A percentile compares a stretch with the other conserved stretches of the same genome.
Evolutionary conservation across 2,113 vertebrate genomes (phyloP).

Genomic region (Anas platyrhynchos): DNA sequence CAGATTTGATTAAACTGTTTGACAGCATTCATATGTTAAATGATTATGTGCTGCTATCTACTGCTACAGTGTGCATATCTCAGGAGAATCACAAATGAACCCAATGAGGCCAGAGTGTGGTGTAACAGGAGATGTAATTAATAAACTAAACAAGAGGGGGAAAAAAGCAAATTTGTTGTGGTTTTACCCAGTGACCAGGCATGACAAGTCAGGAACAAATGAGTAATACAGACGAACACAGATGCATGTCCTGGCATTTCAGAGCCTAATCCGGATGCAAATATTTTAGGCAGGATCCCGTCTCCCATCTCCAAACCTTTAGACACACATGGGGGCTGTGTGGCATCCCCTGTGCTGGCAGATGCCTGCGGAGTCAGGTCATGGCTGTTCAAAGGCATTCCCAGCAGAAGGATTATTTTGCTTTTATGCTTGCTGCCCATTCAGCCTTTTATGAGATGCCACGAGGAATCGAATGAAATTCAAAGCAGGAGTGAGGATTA

Average conservation of each 20-base stretch:
- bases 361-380: neutral
- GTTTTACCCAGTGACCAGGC: neutral
- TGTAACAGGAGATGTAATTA: neutral
- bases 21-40: conserved; percentile 59
- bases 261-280: neutral
- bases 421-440: conserved; percentile 16
- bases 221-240: neutral
- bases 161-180: neutral
- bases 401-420: neutral
- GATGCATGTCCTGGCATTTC: neutral
- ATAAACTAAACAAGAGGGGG: neutral
- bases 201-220: neutral
- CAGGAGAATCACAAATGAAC: neutral
- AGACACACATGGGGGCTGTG: neutral
- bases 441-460: conserved; percentile 23
- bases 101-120: neutral
- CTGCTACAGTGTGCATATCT: neutral
- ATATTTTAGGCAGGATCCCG: neutral
- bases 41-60: neutral
- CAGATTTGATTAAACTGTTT: conserved; percentile 14
- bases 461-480: neutral
- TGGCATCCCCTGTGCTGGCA: fast-evolving
- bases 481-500: neutral
- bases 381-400: conserved; percentile 17
- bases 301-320: neutral